These are phyloP conservation scores for Apis laboriosa DNA, from an alignment of 1,140 invertebrate genomes.

Conservation along the genomic window DNA sequence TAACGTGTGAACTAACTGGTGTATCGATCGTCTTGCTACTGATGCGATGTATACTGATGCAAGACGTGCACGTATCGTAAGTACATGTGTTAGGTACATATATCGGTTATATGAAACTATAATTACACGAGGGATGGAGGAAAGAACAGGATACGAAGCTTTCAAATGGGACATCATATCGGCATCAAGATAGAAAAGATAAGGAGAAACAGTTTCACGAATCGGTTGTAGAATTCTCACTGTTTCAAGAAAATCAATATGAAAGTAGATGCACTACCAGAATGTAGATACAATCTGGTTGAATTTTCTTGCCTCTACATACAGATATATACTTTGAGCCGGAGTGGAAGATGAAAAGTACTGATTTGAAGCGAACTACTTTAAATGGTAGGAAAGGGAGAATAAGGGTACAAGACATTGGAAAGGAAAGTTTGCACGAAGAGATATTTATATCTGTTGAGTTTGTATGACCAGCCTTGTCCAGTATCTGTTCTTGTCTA, in stretches of 20 bases:
- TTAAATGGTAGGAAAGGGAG: too few species aligned
- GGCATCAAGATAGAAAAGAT: not conserved
- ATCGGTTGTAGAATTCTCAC: not conserved
- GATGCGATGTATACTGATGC: constrained; percentile 44
- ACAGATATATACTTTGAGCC: not conserved
- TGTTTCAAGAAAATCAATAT: not conserved
- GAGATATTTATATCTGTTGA: not conserved
- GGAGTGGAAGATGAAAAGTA: not conserved
- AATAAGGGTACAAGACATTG: not conserved
- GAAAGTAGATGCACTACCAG: not conserved
- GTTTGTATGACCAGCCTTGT: not conserved
- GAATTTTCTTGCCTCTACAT: not conserved
- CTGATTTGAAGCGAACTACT: not conserved
- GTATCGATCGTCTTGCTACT: constrained; percentile 57
- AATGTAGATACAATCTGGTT: not conserved
- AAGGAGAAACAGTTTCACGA: not conserved
- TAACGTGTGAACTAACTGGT: constrained; percentile 27
- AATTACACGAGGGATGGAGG: constrained; percentile 21
- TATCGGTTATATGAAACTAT: not conserved
- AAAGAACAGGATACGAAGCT: not conserved
- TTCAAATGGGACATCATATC: constrained; percentile 14
- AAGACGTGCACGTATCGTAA: constrained; percentile 8
- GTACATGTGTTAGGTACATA: not conserved
- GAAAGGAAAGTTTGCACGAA: not conserved
- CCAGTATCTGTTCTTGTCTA: not conserved